These are phyloP conservation scores for Psettodes erumei DNA, from an alignment of 2,113 vertebrate genomes.

Conservation along the genomic window DNA sequence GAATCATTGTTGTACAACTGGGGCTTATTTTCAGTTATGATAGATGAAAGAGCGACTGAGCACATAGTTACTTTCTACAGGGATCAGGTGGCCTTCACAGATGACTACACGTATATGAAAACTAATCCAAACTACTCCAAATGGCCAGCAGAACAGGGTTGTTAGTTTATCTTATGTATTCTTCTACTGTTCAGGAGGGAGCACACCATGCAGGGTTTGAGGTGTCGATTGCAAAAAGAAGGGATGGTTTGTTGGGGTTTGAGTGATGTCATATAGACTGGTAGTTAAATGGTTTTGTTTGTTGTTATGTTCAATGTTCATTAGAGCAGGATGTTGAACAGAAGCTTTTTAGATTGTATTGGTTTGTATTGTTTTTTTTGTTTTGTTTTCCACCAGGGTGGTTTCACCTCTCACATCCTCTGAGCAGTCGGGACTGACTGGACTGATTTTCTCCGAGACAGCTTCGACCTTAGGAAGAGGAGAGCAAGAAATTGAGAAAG, in stretches of 20 bases:
- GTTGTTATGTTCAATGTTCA: conserved; percentile 59
- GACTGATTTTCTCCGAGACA: conserved; percentile 94
- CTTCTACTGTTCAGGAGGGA: conserved; percentile 54
- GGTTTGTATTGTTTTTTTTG: conserved; percentile 36
- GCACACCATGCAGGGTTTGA: conserved; percentile 73
- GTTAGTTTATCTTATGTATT: conserved; percentile 55
- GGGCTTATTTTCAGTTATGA: conserved; percentile 18
- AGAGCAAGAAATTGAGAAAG: not conserved
- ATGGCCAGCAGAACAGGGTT: conserved; percentile 44
- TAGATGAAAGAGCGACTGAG: conserved; percentile 18
- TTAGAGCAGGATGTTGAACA: conserved; percentile 49
- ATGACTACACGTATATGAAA: conserved; percentile 47
- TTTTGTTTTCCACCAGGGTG: conserved; percentile 36
- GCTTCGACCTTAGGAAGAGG: conserved; percentile 88
- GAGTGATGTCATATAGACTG: conserved; percentile 36
- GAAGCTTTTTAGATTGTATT: conserved; percentile 68
- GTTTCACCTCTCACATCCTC: conserved; percentile 89
- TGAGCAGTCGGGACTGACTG: conserved; percentile 84
- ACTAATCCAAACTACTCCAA: conserved; percentile 55
- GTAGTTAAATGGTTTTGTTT: conserved; percentile 59
- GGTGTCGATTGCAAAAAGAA: conserved; percentile 49
- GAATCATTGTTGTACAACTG: conserved; percentile 31
- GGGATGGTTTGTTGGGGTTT: conserved; percentile 33
- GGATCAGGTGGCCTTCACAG: conserved; percentile 24
- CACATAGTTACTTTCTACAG: conserved; percentile 44